Conservation (phyloP, 2,797 vertebrate species). For the Aldrovandia affinis region DNA sequence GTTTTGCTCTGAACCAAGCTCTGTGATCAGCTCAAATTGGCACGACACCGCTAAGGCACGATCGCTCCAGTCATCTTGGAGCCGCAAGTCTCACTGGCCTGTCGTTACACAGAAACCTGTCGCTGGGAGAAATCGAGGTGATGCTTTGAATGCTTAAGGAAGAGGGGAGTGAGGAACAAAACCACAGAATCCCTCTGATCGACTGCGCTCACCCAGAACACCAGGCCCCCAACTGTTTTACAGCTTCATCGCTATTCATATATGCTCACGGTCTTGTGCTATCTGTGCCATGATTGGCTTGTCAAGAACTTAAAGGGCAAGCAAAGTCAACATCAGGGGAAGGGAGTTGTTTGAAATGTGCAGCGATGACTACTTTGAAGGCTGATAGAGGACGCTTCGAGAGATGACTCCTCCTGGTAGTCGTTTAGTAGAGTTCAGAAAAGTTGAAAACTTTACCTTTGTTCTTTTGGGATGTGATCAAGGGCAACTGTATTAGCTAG, state of each 20-base stretch:
- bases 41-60: not conserved
- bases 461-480: conserved; percentile 62
- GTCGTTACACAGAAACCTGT: not conserved
- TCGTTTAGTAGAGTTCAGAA: conserved; percentile 10
- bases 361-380: conserved; percentile 67
- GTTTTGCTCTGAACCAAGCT: not conserved
- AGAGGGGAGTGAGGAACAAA: conserved; percentile 28
- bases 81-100: not conserved
- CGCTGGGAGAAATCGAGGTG: not conserved
- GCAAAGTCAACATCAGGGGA: conserved; percentile 67
- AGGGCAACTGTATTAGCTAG: conserved; percentile 64
- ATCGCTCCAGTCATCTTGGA: not conserved
- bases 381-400: conserved; percentile 56
- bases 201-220: conserved; percentile 47
- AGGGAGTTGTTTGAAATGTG: conserved; percentile 54
- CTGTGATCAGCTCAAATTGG: not conserved
- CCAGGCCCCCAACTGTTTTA: conserved; percentile 53
- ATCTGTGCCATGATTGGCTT: conserved; percentile 67
- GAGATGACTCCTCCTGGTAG: conserved; percentile 52
- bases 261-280: conserved; percentile 66
- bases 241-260: conserved; percentile 69
- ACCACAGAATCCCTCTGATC: conserved; percentile 53
- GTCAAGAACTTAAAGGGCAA: conserved; percentile 65
- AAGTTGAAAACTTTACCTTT: conserved; percentile 54
- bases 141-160: conserved; percentile 46